These are phyloP conservation scores for Thera britannica DNA, from an alignment of 2,888 invertebrate species.

Conservation along the genomic window DNA sequence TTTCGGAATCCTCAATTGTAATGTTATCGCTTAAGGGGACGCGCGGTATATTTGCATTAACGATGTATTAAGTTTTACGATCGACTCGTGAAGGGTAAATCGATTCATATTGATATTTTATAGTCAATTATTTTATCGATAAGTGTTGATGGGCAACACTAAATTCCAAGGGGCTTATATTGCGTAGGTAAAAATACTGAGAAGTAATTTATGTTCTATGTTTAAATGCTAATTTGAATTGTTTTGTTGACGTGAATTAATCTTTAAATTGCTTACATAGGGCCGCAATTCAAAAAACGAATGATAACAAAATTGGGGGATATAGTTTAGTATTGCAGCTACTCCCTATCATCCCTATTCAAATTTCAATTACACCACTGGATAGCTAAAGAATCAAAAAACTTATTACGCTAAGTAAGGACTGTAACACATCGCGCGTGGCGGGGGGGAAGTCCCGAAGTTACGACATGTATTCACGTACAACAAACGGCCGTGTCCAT, in stretches of 20 bases:
- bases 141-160: slow-evolving; percentile 36
- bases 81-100: slow-evolving; percentile 63
- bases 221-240: neutral
- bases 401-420: too few relatives aligned
- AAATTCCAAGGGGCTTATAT: slow-evolving; percentile 30
- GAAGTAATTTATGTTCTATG: neutral
- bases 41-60: slow-evolving; percentile 68
- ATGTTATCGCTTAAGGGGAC: slow-evolving; percentile 56
- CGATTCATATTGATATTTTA: slow-evolving; percentile 65
- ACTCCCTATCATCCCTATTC: too few relatives aligned
- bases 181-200: neutral
- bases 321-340: too few relatives aligned
- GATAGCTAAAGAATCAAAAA: too few relatives aligned
- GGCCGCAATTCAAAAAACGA: too few relatives aligned
- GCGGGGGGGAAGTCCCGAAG: too few relatives aligned
- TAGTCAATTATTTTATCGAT: slow-evolving; percentile 32
- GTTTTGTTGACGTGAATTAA: neutral
- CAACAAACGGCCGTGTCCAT: too few relatives aligned
- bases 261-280: too few relatives aligned
- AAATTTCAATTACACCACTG: too few relatives aligned
- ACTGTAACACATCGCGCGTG: too few relatives aligned
- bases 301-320: too few relatives aligned
- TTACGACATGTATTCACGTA: too few relatives aligned
- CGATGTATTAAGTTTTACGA: slow-evolving; percentile 70
- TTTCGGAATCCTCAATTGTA: slow-evolving; percentile 9